Evolutionary conservation across 2,888 invertebrate genomes (phyloP), one percentile per base, ranked within the genome.

Genomic region (Teinopalpus imperialis): DNA sequence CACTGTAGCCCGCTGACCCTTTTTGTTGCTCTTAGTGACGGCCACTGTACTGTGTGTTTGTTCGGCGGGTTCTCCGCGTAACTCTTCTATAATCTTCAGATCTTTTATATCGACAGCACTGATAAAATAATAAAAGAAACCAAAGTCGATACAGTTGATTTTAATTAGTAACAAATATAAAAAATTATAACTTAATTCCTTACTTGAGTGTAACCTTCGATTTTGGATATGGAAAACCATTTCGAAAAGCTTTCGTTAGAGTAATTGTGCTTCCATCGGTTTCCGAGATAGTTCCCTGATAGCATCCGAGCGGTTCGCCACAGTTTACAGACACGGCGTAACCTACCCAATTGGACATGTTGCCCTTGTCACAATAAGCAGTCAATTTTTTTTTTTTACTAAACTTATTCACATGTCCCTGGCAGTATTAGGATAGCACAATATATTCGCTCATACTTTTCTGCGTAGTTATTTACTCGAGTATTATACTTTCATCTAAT

Each of bases 271-370:
- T 82, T 37, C 92, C 92, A 62, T 95, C 94, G 14, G 96, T 93
- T 61, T 92, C 90, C 43, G 92, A 81, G 52, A 97, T 96, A 31
- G 90, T 90, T 21, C 92, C 95, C 80, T 97, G 97, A 71, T 94
- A 97, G 49, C 93, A 93, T 34, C 96, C 96, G 51, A 95, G 76
- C 31, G 92, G 91, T 48, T 93, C 93, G 14, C 92, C 92, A 75
- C 96, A 96, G 72, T 94, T 93, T 49, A 97, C 93, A 9, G 97
- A 95, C 53, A 97, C 95, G 56, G 94, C 93, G 73, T 93, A 94
- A 39, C 97, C 97, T 52, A 94, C 74, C 92, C 92, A 94, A 58
- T 90, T 83, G 51, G 91, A 86, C 91, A 91, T 91, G 27, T 8
- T 66, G 21, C 21, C 9, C 9, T 31, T n/a, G n/a, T n/a, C n/a